Conservation (phyloP, 2,113 vertebrate species). For the Ibidorhyncha struthersii region DNA sequence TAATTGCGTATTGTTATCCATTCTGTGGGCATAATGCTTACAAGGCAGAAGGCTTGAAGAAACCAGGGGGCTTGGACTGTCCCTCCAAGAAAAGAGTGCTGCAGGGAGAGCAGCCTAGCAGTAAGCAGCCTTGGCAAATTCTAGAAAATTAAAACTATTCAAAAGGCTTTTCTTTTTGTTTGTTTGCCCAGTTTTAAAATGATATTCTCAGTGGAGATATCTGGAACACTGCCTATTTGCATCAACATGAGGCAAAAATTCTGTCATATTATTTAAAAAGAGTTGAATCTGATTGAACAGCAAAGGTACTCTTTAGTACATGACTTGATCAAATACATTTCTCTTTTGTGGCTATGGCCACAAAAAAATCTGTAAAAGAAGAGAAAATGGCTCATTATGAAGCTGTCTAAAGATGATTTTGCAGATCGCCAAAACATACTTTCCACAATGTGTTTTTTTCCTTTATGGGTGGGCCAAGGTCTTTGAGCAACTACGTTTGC, state of each 20-base stretch:
- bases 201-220: conserved; percentile 5
- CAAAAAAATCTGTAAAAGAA: not conserved
- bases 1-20: conserved; percentile 16
- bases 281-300: not conserved
- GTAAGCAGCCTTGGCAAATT: conserved; percentile 28
- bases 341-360: not conserved
- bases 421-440: not conserved
- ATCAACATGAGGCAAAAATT: conserved; percentile 29
- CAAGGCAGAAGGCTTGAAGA: conserved; percentile 15
- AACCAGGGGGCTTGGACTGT: not conserved
- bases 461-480: not conserved
- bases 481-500: fast-evolving
- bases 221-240: conserved; percentile 21
- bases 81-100: conserved; percentile 25
- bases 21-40: not conserved
- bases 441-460: not conserved
- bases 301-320: not conserved
- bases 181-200: conserved; percentile 10
- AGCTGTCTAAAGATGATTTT: not conserved
- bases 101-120: conserved; percentile 20
- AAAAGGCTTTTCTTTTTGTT: conserved; percentile 41
- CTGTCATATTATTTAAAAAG: not conserved
- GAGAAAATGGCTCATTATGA: not conserved
- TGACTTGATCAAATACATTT: not conserved
- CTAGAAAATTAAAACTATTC: conserved; percentile 28